phyloP scores from a whole-genome alignment of 2,797 vertebrate species.

The Eleutherodactylus coqui region DNA sequence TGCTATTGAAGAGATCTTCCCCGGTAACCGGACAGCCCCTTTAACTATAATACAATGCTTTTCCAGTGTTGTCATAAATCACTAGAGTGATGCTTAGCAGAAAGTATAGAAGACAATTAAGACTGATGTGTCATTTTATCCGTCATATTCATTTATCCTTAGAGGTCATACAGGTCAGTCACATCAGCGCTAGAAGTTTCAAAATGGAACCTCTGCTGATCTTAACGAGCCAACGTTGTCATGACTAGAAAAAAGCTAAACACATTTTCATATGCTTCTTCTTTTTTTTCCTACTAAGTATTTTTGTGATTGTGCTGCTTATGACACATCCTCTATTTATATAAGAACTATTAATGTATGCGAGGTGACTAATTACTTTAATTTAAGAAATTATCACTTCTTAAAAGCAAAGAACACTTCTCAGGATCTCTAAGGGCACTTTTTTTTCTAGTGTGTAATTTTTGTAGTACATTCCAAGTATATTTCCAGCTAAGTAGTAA shows the following conservation, averaged over 20 bases:
- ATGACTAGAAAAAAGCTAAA: background rate
- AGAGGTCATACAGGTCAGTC: no score
- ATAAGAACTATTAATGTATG: no score
- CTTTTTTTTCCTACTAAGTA: no score
- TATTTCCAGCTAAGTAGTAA: background rate
- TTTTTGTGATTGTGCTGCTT: background rate
- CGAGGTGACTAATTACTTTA: no score
- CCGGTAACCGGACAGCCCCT: no score
- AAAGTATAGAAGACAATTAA: background rate
- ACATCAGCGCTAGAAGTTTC: no score
- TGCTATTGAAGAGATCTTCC: no score
- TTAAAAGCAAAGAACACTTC: no score
- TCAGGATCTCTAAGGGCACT: background rate
- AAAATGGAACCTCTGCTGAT: no score
- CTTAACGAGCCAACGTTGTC: background rate
- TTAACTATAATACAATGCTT: background rate
- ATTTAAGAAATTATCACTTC: no score
- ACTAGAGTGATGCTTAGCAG: background rate
- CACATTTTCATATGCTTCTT: no score
- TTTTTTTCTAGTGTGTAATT: background rate
- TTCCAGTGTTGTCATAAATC: background rate
- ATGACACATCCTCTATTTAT: background rate
- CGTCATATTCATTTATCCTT: background rate
- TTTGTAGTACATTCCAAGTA: background rate
- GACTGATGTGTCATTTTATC: background rate